Evolutionary conservation across 2,797 vertebrate species (phyloP).

Genomic region (Bradypus variegatus): DNA sequence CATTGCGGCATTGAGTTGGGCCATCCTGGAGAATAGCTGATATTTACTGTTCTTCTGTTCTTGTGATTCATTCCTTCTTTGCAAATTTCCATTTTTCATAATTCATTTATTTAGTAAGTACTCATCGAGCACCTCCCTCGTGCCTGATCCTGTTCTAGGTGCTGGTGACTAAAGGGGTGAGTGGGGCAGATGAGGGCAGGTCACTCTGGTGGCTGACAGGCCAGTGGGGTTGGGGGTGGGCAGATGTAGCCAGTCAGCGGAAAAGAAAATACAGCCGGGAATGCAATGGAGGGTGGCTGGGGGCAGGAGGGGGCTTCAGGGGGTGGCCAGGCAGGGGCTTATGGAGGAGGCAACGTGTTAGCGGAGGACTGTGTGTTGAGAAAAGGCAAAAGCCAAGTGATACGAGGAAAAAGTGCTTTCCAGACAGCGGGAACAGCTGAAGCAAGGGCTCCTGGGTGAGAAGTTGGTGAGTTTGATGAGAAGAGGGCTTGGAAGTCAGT

Average conservation of each 20-base stretch:
- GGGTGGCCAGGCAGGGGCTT: background rate
- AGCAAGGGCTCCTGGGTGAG: background rate
- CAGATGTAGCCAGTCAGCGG: background rate
- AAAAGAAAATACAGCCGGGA: background rate
- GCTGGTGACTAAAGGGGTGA: too few species aligned
- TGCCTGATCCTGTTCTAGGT: background rate
- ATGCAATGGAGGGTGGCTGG: too few species aligned
- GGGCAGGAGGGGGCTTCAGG: background rate
- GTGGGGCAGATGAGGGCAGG: background rate
- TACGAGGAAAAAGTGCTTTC: background rate
- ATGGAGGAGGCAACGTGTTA: background rate
- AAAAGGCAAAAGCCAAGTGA: background rate
- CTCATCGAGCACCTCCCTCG: background rate
- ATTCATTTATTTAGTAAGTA: background rate
- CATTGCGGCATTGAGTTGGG: background rate
- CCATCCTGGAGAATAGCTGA: background rate
- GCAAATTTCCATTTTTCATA: background rate
- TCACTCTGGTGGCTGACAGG: background rate
- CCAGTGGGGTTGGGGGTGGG: background rate
- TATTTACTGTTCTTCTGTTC: background rate
- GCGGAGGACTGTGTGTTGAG: background rate
- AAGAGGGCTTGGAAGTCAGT: background rate
- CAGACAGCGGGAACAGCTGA: background rate
- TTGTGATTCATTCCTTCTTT: background rate
- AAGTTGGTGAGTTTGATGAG: background rate